A percentile compares a stretch with the other conserved stretches of the same genome.
These are phyloP conservation scores for Araneus ventricosus DNA, from an alignment of 1,140 invertebrate genomes.

Conservation along the genomic window DNA sequence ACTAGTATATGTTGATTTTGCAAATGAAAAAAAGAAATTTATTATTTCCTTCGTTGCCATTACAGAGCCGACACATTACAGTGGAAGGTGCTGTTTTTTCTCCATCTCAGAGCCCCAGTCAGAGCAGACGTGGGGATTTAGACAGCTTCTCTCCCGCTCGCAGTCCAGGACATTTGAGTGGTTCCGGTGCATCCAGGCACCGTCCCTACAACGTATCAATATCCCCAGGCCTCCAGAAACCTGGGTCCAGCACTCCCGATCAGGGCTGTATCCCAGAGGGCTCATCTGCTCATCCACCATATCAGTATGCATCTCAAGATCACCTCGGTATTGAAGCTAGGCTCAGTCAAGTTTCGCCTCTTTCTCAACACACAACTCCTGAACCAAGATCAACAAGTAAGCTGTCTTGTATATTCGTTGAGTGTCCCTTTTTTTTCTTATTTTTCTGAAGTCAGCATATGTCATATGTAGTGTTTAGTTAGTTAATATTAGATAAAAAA, in stretches of 20 bases:
- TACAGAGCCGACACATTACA: constrained; percentile 67
- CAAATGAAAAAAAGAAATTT: no score
- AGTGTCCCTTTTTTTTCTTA: no score
- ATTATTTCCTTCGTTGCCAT: no score
- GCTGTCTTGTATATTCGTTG: no score
- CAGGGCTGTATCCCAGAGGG: constrained; percentile 25
- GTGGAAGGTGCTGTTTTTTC: constrained; percentile 62
- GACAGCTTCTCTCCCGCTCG: constrained; percentile 60
- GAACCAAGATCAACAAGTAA: constrained; percentile 72
- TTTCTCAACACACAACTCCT: constrained; percentile 68
- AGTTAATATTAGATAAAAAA: no score
- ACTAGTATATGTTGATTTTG: no score
- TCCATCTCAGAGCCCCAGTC: constrained; percentile 72
- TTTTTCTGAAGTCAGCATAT: no score
- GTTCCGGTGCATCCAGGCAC: constrained; percentile 40
- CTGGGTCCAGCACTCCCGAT: constrained; percentile 62
- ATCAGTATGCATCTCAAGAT: constrained; percentile 69
- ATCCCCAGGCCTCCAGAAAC: constrained; percentile 63
- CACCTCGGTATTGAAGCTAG: constrained; percentile 67
- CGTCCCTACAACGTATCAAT: constrained; percentile 64
- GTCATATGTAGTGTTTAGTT: no score
- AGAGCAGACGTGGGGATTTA: constrained; percentile 49
- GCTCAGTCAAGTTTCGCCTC: constrained; percentile 61
- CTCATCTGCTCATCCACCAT: constrained; percentile 39
- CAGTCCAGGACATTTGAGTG: constrained; percentile 56